Conservation (phyloP, 2,797 vertebrate genomes). For the Coranthus polyacanthus region DNA sequence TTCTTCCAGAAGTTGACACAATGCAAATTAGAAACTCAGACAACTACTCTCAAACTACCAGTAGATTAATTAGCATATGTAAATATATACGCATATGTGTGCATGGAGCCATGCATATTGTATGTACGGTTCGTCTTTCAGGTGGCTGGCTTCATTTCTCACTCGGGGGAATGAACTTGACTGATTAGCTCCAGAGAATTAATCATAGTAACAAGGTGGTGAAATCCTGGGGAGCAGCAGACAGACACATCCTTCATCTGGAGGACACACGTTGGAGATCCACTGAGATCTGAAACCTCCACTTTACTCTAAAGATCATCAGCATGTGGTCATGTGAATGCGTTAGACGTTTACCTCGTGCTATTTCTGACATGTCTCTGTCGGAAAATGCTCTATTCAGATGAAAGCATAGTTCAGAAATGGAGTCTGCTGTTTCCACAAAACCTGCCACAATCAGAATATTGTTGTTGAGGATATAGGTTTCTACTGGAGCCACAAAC, state of each 20-base stretch:
- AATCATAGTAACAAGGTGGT: slow-evolving; percentile 52
- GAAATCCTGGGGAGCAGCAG: slow-evolving; percentile 31
- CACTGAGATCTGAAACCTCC: slow-evolving; percentile 1
- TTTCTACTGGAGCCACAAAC: no score
- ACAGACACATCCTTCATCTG: slow-evolving; percentile 53
- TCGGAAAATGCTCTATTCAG: no score
- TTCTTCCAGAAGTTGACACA: neutral
- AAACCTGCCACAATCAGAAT: no score
- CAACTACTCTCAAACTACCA: neutral
- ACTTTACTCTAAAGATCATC: slow-evolving; percentile 7
- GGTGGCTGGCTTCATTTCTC: slow-evolving; percentile 38
- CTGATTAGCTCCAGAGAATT: slow-evolving; percentile 59
- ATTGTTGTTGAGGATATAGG: no score
- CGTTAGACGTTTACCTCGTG: neutral
- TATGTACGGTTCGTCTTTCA: slow-evolving; percentile 11
- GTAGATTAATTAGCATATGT: slow-evolving; percentile 21
- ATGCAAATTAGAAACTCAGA: slow-evolving; percentile 5
- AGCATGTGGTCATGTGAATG: neutral
- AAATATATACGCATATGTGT: slow-evolving; percentile 12
- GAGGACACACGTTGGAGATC: slow-evolving; percentile 35
- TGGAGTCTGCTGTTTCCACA: no score
- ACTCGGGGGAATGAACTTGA: slow-evolving; percentile 27
- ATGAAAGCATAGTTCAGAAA: no score
- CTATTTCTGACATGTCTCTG: no score
- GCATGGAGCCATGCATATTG: neutral